Evolutionary conservation across 2,888 invertebrate species (phyloP), one percentile per base, ranked within the genome.

Genomic region (Tinea semifulvella): DNA sequence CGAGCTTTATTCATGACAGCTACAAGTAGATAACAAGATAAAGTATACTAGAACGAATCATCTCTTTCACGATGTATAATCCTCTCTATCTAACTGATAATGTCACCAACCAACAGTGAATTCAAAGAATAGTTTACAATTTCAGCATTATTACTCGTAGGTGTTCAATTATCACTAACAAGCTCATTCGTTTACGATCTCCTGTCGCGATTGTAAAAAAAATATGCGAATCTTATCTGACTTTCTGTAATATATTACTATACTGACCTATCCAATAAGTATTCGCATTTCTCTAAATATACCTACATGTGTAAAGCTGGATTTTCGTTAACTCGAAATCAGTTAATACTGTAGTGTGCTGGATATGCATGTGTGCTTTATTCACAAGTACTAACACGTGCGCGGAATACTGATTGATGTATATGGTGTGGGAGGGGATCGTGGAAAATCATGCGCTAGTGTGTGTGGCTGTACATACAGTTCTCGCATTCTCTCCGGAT

Each of bases 251-350:
- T 22, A 22, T 22, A 31, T n/a, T 31, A 31, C 31, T 14, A 6
- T 31, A 72, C 76, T 76, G 76, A 77, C 76, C 76, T 76, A 77
- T 67, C 65, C 69, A 40, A 40, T 40, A 19, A 16, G 62, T 66
- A 73, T 58, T 22, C 11, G 11, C 27, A 31, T 31, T 31, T 31
- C 50, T 65, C 72, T 76, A 74, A 75, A 75, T 74, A 75, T 77
- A 76, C 16, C 40, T 26, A 39, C 11, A 26, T 10, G 11, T 26
- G 10, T 26, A n/a, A 26, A 31, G 13, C 13, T 13, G 2, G 31
- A 31, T 4, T n/a, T n/a, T n/a, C n/a, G n/a, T 31, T 31, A 31
- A 13, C 13, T 31, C 8, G 8, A 7, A 22, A 8, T 31, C 31
- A 31, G 14, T 11, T 31, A 13, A 14, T 31, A 22, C n/a, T 17